Percentiles rank a stretch among this genome's conserved stretches.
These are phyloP conservation scores for Poeciliopsis prolifica DNA, from an alignment of 2,113 vertebrate species.

Conservation along the genomic window DNA sequence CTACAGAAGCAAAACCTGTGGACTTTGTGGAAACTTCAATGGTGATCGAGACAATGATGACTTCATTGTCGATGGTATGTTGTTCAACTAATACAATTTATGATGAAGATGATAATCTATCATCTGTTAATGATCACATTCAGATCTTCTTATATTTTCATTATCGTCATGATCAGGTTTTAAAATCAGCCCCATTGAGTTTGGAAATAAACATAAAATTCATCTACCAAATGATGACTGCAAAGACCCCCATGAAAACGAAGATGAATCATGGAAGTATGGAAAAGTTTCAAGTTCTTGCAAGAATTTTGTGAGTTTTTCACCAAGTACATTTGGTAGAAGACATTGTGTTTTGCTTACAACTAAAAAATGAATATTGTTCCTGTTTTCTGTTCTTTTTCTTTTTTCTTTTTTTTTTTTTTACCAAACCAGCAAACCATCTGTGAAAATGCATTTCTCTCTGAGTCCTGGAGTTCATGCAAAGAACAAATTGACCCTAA, in stretches of 20 bases:
- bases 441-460: constrained; percentile 79
- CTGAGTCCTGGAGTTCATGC: constrained; percentile 82
- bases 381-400: neutral
- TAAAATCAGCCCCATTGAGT: constrained; percentile 80
- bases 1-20: constrained; percentile 87
- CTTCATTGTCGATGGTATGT: constrained; percentile 82
- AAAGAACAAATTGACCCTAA: constrained; percentile 73
- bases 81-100: neutral
- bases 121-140: constrained; percentile 6
- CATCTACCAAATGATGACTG: constrained; percentile 80
- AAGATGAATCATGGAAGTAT: constrained; percentile 29
- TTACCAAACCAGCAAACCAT: constrained; percentile 42
- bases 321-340: neutral
- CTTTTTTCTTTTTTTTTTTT: constrained; percentile 3
- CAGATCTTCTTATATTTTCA: constrained; percentile 40
- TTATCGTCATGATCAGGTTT: neutral
- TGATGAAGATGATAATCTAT: no score
- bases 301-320: constrained; percentile 73
- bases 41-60: constrained; percentile 83
- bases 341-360: no score
- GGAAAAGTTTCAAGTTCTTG: constrained; percentile 50
- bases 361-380: no score
- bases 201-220: constrained; percentile 90
- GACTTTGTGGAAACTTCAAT: constrained; percentile 95
- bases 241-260: constrained; percentile 82